Percentiles rank a stretch among this genome's conserved stretches.
Conservation (phyloP, 37 sponge, comb jelly and placozoan species). For the Crambe crambe region DNA sequence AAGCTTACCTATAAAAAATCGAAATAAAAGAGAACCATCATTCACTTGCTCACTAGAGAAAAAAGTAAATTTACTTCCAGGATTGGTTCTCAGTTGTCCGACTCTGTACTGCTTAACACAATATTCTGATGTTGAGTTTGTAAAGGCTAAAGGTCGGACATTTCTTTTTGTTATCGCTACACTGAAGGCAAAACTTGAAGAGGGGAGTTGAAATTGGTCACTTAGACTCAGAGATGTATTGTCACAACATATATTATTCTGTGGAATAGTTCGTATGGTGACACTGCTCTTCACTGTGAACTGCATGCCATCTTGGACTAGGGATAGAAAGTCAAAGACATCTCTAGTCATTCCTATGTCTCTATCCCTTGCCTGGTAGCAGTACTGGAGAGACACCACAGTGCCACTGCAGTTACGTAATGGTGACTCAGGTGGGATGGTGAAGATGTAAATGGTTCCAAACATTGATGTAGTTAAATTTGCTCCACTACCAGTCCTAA, state of each 20-base stretch:
- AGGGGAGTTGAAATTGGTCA: neutral
- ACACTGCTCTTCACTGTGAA: no score
- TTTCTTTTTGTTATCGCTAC: neutral
- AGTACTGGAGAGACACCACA: no score
- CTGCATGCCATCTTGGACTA: neutral
- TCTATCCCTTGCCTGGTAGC: no score
- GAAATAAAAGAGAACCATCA: neutral
- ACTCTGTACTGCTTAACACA: neutral
- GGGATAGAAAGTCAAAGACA: neutral
- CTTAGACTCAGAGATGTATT: neutral
- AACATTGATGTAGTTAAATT: no score
- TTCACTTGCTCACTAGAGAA: no score
- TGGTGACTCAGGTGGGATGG: no score
- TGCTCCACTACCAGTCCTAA: no score
- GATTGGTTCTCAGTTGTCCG: neutral
- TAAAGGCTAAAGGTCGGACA: neutral
- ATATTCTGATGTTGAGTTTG: neutral
- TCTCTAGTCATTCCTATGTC: no score
- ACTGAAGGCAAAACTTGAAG: neutral
- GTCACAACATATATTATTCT: no score
- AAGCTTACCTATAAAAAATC: neutral
- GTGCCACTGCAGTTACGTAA: no score
- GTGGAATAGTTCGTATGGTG: no score
- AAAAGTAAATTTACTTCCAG: neutral
- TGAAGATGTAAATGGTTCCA: no score